A percentile compares a stretch with the other conserved stretches of the same genome.
phyloP scores from a whole-genome alignment of 2,113 vertebrate genomes.

The Sardina pilchardus region DNA sequence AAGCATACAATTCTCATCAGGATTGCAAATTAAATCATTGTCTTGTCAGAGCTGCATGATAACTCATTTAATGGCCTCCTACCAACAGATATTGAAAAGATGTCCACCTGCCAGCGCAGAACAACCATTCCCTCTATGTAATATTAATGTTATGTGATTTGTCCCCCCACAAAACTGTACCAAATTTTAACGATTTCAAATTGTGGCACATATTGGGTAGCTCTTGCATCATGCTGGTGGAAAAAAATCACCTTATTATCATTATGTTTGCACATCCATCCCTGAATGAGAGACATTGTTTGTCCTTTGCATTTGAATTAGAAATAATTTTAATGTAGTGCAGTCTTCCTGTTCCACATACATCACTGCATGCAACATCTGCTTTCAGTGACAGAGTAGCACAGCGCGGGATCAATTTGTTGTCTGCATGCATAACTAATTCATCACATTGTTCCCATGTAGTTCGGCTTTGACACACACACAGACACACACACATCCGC shows the following conservation, averaged over 20 bases:
- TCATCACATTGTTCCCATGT: conserved; percentile 52
- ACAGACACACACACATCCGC: conserved; percentile 50
- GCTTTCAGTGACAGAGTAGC: conserved; percentile 48
- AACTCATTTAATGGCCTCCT: not conserved
- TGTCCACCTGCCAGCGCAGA: not conserved
- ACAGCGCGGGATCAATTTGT: conserved; percentile 58
- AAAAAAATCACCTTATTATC: conserved; percentile 37
- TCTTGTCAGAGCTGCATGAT: conserved; percentile 17
- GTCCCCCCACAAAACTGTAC: not conserved
- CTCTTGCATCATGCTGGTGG: conserved; percentile 31
- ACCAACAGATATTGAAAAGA: not conserved
- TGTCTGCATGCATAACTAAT: conserved; percentile 56
- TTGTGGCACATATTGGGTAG: conserved; percentile 22
- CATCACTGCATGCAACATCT: conserved; percentile 54
- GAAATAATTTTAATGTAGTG: conserved; percentile 51
- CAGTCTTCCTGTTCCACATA: conserved; percentile 47
- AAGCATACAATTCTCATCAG: not conserved
- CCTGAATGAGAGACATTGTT: conserved; percentile 41
- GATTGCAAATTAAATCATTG: conserved; percentile 19
- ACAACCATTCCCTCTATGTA: not conserved
- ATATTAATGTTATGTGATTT: not conserved
- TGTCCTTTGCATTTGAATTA: conserved; percentile 54
- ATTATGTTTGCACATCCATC: conserved; percentile 36
- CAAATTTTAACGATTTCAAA: not conserved
- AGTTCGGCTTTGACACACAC: conserved; percentile 37